Percentiles rank a stretch among this genome's conserved stretches.
These are phyloP conservation scores for Standfussiana lucernea DNA, from an alignment of 2,888 invertebrate species.

Conservation along the genomic window DNA sequence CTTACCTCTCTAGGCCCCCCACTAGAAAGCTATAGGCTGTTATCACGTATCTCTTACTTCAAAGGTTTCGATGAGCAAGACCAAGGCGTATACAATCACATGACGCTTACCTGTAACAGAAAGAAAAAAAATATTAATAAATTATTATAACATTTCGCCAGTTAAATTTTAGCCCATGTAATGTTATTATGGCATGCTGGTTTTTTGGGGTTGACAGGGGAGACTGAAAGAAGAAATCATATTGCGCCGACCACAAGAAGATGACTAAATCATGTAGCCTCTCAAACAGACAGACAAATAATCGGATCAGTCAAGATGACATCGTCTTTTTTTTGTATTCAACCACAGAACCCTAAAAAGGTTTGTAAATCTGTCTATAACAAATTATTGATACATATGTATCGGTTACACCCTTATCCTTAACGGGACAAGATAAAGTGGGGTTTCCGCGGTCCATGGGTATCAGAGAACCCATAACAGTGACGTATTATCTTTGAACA, in stretches of 20 bases:
- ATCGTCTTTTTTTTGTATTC: not conserved
- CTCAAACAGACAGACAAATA: not conserved
- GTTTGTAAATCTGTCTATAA: not conserved
- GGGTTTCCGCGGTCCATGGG: slow-evolving; percentile 31
- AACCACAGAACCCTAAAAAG: not conserved
- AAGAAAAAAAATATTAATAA: not conserved
- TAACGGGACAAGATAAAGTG: slow-evolving; percentile 36
- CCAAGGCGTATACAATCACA: not conserved
- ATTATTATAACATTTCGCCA: not conserved
- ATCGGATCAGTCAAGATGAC: not conserved
- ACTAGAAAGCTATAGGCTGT: not conserved
- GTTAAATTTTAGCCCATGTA: not conserved
- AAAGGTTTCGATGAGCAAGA: not conserved
- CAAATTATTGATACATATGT: slow-evolving; percentile 10
- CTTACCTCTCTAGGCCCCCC: not conserved
- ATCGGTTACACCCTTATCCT: slow-evolving; percentile 30
- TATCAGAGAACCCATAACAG: slow-evolving; percentile 18
- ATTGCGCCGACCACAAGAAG: not conserved
- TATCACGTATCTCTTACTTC: not conserved
- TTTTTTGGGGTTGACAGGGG: too few species aligned
- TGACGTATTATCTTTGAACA: slow-evolving; percentile 27
- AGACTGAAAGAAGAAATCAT: not conserved
- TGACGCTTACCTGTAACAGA: slow-evolving; percentile 11
- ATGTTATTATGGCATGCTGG: too few species aligned
- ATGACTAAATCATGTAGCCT: not conserved